These are phyloP conservation scores for Amyelois transitella DNA, from an alignment of 1,140 invertebrate species.

Conservation along the genomic window DNA sequence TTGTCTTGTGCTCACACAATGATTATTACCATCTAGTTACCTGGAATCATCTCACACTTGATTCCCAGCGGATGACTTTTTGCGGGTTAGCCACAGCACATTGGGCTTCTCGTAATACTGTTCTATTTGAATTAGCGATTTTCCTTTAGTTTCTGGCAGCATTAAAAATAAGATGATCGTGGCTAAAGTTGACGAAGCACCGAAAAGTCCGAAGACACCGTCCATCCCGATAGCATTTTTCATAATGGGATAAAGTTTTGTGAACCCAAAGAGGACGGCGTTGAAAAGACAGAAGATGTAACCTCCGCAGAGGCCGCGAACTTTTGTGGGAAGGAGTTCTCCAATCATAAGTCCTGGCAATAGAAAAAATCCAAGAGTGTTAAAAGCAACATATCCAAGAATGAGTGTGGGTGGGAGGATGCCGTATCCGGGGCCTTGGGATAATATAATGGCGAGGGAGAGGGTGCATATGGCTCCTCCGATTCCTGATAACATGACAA, in stretches of 20 bases:
- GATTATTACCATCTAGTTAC: neutral
- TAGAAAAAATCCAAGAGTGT: constrained; percentile 82
- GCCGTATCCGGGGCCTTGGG: constrained; percentile 52
- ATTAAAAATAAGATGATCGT: constrained; percentile 81
- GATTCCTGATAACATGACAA: constrained; percentile 78
- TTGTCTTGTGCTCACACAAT: neutral
- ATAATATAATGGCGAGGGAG: constrained; percentile 73
- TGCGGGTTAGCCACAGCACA: constrained; percentile 77
- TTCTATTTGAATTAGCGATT: constrained; percentile 85
- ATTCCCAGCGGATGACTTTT: constrained; percentile 33
- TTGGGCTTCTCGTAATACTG: constrained; percentile 82
- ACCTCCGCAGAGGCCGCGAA: constrained; percentile 79
- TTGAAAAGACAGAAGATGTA: constrained; percentile 83
- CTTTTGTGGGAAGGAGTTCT: constrained; percentile 80
- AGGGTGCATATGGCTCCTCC: constrained; percentile 79
- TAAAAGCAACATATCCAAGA: constrained; percentile 79
- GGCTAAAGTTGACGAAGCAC: constrained; percentile 77
- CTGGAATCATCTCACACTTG: neutral
- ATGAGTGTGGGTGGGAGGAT: constrained; percentile 73
- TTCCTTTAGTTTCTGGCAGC: constrained; percentile 89
- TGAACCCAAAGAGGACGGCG: constrained; percentile 80
- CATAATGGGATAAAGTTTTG: constrained; percentile 82
- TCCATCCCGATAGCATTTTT: constrained; percentile 75
- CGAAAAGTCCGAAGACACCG: constrained; percentile 82
- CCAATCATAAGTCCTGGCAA: constrained; percentile 82